Evolutionary conservation across 2,797 vertebrate genomes (phyloP).

Genomic region (Darevskia mixta): DNA sequence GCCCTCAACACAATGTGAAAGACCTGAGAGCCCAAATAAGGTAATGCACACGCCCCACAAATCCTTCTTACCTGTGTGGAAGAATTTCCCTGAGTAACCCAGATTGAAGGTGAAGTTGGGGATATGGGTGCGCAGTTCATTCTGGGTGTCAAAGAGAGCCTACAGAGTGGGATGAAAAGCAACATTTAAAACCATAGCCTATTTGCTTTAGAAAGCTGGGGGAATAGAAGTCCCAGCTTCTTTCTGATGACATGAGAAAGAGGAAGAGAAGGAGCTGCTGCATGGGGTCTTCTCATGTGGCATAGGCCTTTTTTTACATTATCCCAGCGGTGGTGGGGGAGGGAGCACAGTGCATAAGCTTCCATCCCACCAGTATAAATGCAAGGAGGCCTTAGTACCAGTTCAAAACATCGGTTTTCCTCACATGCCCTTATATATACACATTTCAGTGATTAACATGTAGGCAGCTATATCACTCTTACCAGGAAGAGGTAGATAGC

Average conservation of each 20-base stretch:
- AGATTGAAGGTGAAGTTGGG: constrained; percentile 99
- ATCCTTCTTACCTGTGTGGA: constrained; percentile 91
- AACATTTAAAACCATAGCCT: constrained; percentile 20
- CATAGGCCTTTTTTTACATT: not conserved
- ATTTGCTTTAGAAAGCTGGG: not conserved
- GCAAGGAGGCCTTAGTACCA: not conserved
- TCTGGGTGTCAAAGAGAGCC: constrained; percentile 95
- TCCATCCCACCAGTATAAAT: not conserved
- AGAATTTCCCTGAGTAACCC: constrained; percentile 99
- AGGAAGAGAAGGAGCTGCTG: too few species aligned
- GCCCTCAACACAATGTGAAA: not conserved
- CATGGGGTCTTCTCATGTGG: not conserved
- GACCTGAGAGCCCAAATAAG: not conserved
- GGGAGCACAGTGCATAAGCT: not conserved
- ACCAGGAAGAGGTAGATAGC: too few species aligned
- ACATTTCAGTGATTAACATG: not conserved
- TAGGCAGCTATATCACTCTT: not conserved
- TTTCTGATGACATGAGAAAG: too few species aligned
- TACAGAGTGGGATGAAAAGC: constrained; percentile 61
- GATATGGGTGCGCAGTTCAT: constrained; percentile 91
- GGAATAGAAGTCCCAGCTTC: not conserved
- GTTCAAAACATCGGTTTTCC: not conserved
- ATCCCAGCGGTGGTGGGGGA: not conserved
- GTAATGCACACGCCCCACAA: not conserved
- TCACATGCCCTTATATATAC: not conserved